A percentile compares a stretch with the other conserved stretches of the same genome.
Conservation (phyloP, 2,797 vertebrate species). For the Borostomias antarcticus region DNA sequence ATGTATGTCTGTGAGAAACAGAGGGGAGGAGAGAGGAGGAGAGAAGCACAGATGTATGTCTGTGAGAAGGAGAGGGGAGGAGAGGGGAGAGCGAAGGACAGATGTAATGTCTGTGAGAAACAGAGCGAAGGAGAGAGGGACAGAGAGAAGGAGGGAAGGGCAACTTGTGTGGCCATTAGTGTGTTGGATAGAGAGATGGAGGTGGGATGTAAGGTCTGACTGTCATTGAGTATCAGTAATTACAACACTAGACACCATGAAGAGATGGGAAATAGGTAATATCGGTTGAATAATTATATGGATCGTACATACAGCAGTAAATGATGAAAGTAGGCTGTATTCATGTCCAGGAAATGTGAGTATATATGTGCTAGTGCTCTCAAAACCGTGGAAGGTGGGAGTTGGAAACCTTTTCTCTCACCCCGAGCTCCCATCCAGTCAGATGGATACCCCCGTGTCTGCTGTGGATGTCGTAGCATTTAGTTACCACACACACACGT, state of each 20-base stretch:
- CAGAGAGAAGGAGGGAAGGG: constrained; percentile 24
- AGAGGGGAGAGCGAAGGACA: constrained; percentile 1
- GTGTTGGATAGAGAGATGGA: constrained; percentile 20
- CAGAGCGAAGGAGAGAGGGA: constrained; percentile 21
- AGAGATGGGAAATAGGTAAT: constrained; percentile 41
- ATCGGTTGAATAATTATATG: no score
- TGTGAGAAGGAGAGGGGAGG: background rate
- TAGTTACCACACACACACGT: no score
- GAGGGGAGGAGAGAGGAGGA: background rate
- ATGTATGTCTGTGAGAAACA: constrained; percentile 9
- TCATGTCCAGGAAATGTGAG: background rate
- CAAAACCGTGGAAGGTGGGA: no score
- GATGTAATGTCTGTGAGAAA: background rate
- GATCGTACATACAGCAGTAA: no score
- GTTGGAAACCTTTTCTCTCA: no score
- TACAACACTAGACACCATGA: constrained; percentile 33
- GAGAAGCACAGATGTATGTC: no score
- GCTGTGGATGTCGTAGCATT: no score
- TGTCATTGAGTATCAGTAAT: constrained; percentile 43
- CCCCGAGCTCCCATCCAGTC: no score
- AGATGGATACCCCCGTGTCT: no score
- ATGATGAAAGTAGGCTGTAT: no score
- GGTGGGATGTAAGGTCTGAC: constrained; percentile 14
- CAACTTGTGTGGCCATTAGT: constrained; percentile 36
- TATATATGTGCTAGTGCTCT: background rate